Conservation (phyloP, 2,888 invertebrate species). For the Oligia fasciuncula region DNA sequence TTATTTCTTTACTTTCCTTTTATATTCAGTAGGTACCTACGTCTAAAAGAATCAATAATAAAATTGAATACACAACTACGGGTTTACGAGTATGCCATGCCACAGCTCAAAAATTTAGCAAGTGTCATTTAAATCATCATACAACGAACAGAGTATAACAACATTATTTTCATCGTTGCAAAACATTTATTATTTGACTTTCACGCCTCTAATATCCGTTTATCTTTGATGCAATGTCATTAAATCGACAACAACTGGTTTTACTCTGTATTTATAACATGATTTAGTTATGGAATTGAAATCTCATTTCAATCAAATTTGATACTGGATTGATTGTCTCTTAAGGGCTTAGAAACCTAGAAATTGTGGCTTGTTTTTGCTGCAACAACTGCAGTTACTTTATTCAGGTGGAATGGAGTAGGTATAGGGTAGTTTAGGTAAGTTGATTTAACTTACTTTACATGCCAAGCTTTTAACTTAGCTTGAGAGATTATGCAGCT, state of each 20-base stretch:
- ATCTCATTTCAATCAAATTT: background rate
- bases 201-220: slow-evolving; percentile 68
- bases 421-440: background rate
- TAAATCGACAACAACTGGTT: slow-evolving; percentile 55
- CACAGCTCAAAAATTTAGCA: background rate
- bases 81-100: background rate
- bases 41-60: background rate
- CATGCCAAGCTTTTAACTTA: background rate
- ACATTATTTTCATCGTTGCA: slow-evolving; percentile 66
- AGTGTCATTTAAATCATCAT: slow-evolving; percentile 7
- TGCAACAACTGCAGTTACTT: background rate
- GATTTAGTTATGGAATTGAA: slow-evolving; percentile 29
- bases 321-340: background rate
- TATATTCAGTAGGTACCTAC: background rate
- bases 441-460: background rate
- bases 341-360: background rate
- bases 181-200: slow-evolving; percentile 70
- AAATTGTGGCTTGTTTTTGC: background rate
- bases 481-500: background rate
- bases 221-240: slow-evolving; percentile 71
- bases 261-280: slow-evolving; percentile 15
- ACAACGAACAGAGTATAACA: slow-evolving; percentile 43
- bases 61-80: background rate
- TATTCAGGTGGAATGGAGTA: background rate
- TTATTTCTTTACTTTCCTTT: background rate